Percentiles rank a stretch among this genome's conserved stretches.
Evolutionary conservation across 2,888 invertebrate genomes (phyloP).

Genomic region (Torymus tubicola): DNA sequence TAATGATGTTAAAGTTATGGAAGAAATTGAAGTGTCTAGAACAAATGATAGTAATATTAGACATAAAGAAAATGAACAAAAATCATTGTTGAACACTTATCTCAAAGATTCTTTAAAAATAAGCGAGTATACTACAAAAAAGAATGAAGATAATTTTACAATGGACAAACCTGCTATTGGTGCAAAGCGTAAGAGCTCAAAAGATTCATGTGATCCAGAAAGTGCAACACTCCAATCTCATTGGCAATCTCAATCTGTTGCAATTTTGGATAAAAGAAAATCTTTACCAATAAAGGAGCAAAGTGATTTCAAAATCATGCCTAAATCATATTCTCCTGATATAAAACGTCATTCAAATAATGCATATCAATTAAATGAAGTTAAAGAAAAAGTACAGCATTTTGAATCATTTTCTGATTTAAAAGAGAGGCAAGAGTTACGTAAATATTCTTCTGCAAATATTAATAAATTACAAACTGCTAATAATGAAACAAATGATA

Average conservation of each 20-base stretch:
- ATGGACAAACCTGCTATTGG: constrained; percentile 32
- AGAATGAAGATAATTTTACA: constrained; percentile 23
- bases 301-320: constrained; percentile 13
- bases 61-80: constrained; percentile 17
- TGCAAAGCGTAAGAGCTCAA: constrained; percentile 33
- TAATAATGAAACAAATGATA: constrained; percentile 37
- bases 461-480: constrained; percentile 10
- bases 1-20: background rate
- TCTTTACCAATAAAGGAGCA: constrained; percentile 32
- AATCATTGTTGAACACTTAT: constrained; percentile 37
- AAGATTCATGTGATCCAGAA: constrained; percentile 10
- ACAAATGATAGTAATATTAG: constrained; percentile 10
- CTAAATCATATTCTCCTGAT: constrained; percentile 47
- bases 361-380: constrained; percentile 14
- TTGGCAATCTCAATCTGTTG: constrained; percentile 33
- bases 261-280: constrained; percentile 43
- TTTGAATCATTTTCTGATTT: constrained; percentile 21
- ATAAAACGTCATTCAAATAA: constrained; percentile 34
- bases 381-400: constrained; percentile 16
- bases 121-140: constrained; percentile 10
- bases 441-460: constrained; percentile 25
- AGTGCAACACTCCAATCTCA: constrained; percentile 16
- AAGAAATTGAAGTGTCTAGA: background rate
- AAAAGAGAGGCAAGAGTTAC: constrained; percentile 11
- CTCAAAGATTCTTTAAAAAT: constrained; percentile 47